Evolutionary conservation across 2,888 invertebrate species (phyloP).

Genomic region (Plutella xylostella): DNA sequence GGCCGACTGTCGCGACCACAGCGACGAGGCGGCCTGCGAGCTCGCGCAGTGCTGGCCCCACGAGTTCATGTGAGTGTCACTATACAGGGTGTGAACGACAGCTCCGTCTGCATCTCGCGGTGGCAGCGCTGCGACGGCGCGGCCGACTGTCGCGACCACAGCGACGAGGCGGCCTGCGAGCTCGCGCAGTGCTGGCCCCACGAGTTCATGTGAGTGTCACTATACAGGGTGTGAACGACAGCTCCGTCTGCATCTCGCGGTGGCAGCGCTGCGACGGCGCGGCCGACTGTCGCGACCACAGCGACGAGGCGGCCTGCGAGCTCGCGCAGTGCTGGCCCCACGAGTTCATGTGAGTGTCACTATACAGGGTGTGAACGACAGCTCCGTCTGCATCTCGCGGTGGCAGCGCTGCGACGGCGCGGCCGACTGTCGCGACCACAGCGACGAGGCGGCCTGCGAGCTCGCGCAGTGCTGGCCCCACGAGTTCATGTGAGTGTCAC

Average conservation of each 20-base stretch:
- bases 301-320: conserved; percentile 72
- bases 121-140: conserved; percentile 74
- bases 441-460: conserved; percentile 74
- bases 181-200: conserved; percentile 25
- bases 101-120: neutral
- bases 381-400: conserved; percentile 72
- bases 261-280: conserved; percentile 74
- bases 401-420: conserved; percentile 78
- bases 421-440: conserved; percentile 79
- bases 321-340: conserved; percentile 39
- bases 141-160: conserved; percentile 75
- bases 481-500: conserved; percentile 32
- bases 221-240: conserved; percentile 11
- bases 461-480: conserved; percentile 39
- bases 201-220: conserved; percentile 26
- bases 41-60: conserved; percentile 25
- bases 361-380: conserved; percentile 75
- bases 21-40: conserved; percentile 72
- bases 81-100: conserved; percentile 11
- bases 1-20: conserved; percentile 75
- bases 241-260: neutral
- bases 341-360: conserved; percentile 32
- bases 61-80: conserved; percentile 26
- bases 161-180: conserved; percentile 72
- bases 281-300: conserved; percentile 75